Base-by-base conservation (phyloP, 2,797 vertebrate genomes). In the Steatocranus sp. region DNA sequence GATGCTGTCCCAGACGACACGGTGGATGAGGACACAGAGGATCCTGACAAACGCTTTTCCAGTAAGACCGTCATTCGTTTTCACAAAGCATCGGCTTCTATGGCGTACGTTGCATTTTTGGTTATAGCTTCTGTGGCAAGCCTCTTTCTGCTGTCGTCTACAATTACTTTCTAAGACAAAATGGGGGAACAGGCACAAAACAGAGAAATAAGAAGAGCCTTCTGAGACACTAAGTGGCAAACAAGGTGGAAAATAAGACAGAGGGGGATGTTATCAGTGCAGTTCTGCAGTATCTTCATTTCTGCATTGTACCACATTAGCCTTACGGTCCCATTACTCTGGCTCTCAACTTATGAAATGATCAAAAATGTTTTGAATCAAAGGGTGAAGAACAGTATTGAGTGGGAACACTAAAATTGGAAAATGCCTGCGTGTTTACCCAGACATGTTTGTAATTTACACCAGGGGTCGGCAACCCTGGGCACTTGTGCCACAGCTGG, bases 41-140 rank as follows among this genome's bases (percentile, higher is more conserved):
- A 98, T 86, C 97, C 97, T 32, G 97, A 98, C 87, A 98, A 98
- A 90, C 97, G 97, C 74, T 95, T 98, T 92, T 98, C 97, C 84
- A 98, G 98, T 98, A 96, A 97, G 87, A 38, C 51, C 20, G 1
- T 15, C 3, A 2, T 17, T 9, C 17, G 7, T 30, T 79, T 54
- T 15, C 23, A 6, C 23, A 41, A 7, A 17, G 2, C 23, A 7
- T 36, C 8, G 6, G 10, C 6, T 68, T 74, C 66, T 20, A 20
- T 36, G 56, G 32, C 11, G 1, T 34, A n/a, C 6, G 10, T 61
- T 34, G 38, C 8, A 17, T 70, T 25, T 25, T 25, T 25, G 4
- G 5, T 46, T 70, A 46, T 46, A 70, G 23, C 41, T 46, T 25
- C 15, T 46, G 46, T 18, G 20, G 23, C 66, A 18, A 27, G 41